A percentile compares a stretch with the other conserved stretches of the same genome.
Conservation (phyloP, 1,140 invertebrate species). For the Drosophila subpulchrella region DNA sequence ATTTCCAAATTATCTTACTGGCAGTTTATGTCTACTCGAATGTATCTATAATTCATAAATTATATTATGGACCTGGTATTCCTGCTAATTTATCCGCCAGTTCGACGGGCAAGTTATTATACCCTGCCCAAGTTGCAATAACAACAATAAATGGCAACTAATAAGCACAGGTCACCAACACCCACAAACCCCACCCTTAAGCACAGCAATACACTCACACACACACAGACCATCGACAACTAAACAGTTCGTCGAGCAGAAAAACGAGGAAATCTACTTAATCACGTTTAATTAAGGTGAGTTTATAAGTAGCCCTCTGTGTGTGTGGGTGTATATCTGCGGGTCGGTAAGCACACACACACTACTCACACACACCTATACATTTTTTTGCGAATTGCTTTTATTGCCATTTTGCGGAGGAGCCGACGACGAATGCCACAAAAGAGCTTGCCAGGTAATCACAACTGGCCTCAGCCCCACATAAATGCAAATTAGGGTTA, state of each 20-base stretch:
- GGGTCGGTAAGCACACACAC: slow-evolving; percentile 7
- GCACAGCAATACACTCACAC: slow-evolving; percentile 3
- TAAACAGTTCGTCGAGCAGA: slow-evolving; percentile 80
- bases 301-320: slow-evolving; percentile 69
- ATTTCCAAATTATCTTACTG: neutral
- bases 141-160: slow-evolving; percentile 62
- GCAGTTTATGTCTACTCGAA: too few species aligned
- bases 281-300: slow-evolving; percentile 83
- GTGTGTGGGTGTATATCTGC: slow-evolving; percentile 36
- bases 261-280: slow-evolving; percentile 83
- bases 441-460: slow-evolving; percentile 63
- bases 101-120: slow-evolving; percentile 9
- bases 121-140: slow-evolving; percentile 32
- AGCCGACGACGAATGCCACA: slow-evolving; percentile 56
- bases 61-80: neutral
- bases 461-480: slow-evolving; percentile 42
- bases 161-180: slow-evolving; percentile 59
- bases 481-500: slow-evolving; percentile 83
- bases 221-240: slow-evolving; percentile 60
- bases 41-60: slow-evolving; percentile 8
- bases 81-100: neutral
- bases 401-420: slow-evolving; percentile 69
- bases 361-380: slow-evolving; percentile 15
- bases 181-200: slow-evolving; percentile 2
- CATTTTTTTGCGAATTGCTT: slow-evolving; percentile 75